phyloP scores from a whole-genome alignment of 2,797 vertebrate species.

The Danionella dracula region DNA sequence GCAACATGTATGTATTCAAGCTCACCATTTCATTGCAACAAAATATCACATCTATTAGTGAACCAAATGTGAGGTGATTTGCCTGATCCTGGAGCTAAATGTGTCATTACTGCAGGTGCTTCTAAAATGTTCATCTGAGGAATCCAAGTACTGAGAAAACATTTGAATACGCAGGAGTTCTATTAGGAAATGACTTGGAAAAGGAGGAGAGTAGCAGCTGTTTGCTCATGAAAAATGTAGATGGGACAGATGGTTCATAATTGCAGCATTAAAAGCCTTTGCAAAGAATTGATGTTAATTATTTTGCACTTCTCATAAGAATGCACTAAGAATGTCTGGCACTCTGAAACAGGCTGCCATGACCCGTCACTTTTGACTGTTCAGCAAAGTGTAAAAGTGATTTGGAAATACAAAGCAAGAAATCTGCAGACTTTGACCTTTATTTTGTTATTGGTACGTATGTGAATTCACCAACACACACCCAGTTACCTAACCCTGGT shows the following conservation, averaged over 20 bases:
- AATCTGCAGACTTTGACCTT: not conserved
- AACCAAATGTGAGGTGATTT: not conserved
- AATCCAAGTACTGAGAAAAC: not conserved
- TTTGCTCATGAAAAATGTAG: conserved; percentile 41
- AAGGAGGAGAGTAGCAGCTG: conserved; percentile 31
- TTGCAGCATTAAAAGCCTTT: conserved; percentile 46
- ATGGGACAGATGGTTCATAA: conserved; percentile 49
- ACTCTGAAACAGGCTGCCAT: not conserved
- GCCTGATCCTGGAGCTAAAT: not conserved
- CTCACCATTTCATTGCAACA: not conserved
- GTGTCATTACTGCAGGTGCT: conserved; percentile 24
- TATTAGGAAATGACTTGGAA: not conserved
- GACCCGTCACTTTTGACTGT: not conserved
- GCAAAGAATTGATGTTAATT: conserved; percentile 48
- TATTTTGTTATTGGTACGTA: too few relatives aligned
- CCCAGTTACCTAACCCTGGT: too few relatives aligned
- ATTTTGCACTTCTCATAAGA: conserved; percentile 35
- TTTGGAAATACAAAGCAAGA: not conserved
- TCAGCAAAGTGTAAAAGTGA: not conserved
- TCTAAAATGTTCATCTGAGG: not conserved
- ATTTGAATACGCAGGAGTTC: conserved; percentile 10
- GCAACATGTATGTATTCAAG: not conserved
- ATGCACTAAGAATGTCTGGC: conserved; percentile 25
- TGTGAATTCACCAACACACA: too few relatives aligned
- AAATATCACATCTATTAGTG: too few relatives aligned